Evolutionary conservation across 2,797 vertebrate species (phyloP).

Genomic region (Pseudomugil gertrudae): DNA sequence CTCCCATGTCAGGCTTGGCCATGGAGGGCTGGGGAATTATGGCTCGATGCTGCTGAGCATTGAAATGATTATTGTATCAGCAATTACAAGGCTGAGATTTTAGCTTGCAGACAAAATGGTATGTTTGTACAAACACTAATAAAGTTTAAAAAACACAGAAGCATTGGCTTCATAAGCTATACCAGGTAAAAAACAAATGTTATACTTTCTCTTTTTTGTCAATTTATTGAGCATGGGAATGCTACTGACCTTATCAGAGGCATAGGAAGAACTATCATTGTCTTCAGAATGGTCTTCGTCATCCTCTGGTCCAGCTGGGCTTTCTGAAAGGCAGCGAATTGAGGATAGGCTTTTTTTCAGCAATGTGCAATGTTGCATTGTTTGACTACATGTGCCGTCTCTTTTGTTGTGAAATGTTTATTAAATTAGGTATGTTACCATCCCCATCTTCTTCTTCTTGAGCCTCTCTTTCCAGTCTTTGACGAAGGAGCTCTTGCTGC

Average conservation of each 20-base stretch:
- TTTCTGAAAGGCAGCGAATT: slow-evolving; percentile 62
- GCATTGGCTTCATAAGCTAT: too few relatives aligned
- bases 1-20: slow-evolving; percentile 54
- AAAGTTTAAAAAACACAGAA: not conserved
- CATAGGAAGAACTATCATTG: slow-evolving; percentile 71
- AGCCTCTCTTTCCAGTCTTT: slow-evolving; percentile 90
- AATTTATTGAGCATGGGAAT: slow-evolving; percentile 9
- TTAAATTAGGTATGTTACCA: slow-evolving; percentile 76
- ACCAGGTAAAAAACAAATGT: too few relatives aligned
- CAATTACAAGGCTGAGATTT: not conserved
- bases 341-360: slow-evolving; percentile 13
- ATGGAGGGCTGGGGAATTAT: slow-evolving; percentile 52
- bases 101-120: not conserved
- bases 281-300: slow-evolving; percentile 80
- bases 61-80: slow-evolving; percentile 3
- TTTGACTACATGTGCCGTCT: not conserved
- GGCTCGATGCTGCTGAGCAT: slow-evolving; percentile 50
- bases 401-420: not conserved
- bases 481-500: slow-evolving; percentile 92
- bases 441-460: slow-evolving; percentile 86
- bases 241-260: slow-evolving; percentile 74
- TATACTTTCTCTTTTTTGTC: not conserved
- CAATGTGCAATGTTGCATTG: not conserved
- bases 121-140: not conserved
- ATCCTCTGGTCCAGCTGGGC: slow-evolving; percentile 74